phyloP scores from a whole-genome alignment of 2,888 invertebrate genomes.

The Mesoligia furuncula region DNA sequence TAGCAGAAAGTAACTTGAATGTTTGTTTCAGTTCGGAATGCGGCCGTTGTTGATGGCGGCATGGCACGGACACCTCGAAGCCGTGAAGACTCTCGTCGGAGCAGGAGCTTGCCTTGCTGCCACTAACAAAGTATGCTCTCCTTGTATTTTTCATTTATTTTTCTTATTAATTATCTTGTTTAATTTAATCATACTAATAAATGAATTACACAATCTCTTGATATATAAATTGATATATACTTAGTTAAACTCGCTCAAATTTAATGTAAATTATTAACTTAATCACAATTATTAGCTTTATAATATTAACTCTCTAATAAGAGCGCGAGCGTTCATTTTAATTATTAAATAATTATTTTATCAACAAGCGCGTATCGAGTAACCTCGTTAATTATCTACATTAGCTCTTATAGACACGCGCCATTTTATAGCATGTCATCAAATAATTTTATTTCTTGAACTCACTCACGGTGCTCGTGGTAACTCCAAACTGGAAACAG shows the following conservation, averaged over 20 bases:
- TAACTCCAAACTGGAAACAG: conserved; percentile 9
- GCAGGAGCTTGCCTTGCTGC: conserved; percentile 93
- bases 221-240: background rate
- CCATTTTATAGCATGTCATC: conserved; percentile 9
- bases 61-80: conserved; percentile 93
- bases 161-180: background rate
- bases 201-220: background rate
- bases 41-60: conserved; percentile 93
- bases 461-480: background rate
- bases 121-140: conserved; percentile 91
- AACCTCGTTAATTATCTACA: conserved; percentile 26
- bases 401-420: conserved; percentile 14
- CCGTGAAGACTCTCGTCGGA: conserved; percentile 92
- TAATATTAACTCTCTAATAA: background rate
- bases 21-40: conserved; percentile 92
- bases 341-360: conserved; percentile 25
- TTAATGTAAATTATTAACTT: conserved; percentile 1
- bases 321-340: conserved; percentile 13
- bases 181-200: background rate
- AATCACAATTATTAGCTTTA: conserved; percentile 2
- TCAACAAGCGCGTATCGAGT: conserved; percentile 24
- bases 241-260: background rate
- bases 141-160: conserved; percentile 34
- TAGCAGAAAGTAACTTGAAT: conserved; percentile 28
- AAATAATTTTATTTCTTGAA: conserved; percentile 30